These are phyloP conservation scores for Ivindomyrus marchei DNA, from an alignment of 2,113 vertebrate species.

Conservation along the genomic window DNA sequence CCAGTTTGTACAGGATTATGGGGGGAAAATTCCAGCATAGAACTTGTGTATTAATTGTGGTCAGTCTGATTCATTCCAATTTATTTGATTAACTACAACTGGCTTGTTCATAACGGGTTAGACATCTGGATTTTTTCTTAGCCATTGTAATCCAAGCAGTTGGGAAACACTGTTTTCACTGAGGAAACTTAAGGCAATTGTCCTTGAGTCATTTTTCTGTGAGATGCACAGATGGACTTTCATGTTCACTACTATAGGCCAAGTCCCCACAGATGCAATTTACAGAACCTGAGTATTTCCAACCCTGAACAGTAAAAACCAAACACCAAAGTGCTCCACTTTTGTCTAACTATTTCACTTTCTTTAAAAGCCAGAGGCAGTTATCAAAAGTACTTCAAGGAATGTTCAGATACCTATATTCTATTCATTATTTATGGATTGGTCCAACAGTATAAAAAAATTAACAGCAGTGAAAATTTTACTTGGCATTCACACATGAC, in stretches of 20 bases:
- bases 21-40: neutral
- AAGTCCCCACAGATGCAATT: neutral
- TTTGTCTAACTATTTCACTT: neutral
- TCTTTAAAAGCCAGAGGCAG: neutral
- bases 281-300: neutral
- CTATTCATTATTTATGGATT: neutral
- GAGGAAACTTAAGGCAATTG: constrained; percentile 23
- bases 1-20: neutral
- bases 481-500: neutral
- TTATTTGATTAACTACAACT: constrained; percentile 20
- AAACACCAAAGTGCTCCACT: neutral
- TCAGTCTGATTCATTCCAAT: neutral
- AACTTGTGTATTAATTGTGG: neutral
- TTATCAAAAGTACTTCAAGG: neutral
- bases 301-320: neutral
- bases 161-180: constrained; percentile 3
- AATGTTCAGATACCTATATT: neutral
- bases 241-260: neutral
- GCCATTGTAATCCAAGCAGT: constrained; percentile 13
- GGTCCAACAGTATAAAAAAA: neutral
- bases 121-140: neutral
- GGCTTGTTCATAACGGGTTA: constrained; percentile 4
- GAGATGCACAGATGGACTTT: neutral
- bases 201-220: constrained; percentile 18
- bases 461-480: neutral